Evolutionary conservation across 2,888 invertebrate genomes (phyloP).

Genomic region (Drymonia ruficornis): DNA sequence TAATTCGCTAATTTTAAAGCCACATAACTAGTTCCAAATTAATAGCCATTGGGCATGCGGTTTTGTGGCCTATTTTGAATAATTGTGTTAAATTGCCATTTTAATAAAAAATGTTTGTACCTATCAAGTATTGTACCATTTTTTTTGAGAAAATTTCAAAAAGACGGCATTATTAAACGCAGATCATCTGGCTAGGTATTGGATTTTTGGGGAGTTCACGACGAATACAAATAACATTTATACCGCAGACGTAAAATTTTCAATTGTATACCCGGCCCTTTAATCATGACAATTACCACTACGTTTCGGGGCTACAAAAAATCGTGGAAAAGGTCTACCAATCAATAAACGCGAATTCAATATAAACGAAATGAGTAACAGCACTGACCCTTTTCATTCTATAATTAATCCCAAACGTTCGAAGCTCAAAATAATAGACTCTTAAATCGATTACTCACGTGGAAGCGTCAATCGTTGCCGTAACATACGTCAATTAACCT

Average conservation of each 20-base stretch:
- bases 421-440: constrained; percentile 72
- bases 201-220: too few relatives aligned
- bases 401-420: constrained; percentile 76
- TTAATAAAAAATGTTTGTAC: constrained; percentile 2
- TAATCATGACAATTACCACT: constrained; percentile 38
- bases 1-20: not conserved
- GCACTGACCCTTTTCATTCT: constrained; percentile 72
- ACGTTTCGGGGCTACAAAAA: constrained; percentile 41
- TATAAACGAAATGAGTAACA: constrained; percentile 68
- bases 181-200: too few relatives aligned
- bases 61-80: not conserved
- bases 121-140: not conserved
- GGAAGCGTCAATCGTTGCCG: constrained; percentile 65
- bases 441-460: constrained; percentile 70
- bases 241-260: constrained; percentile 9
- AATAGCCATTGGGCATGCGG: constrained; percentile 10
- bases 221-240: not conserved
- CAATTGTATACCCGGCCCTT: constrained; percentile 28
- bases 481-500: constrained; percentile 64
- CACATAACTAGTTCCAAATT: not conserved
- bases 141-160: too few relatives aligned
- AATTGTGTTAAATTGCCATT: constrained; percentile 3
- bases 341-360: constrained; percentile 67
- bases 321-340: constrained; percentile 42
- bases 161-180: too few relatives aligned